Percentiles rank a stretch among this genome's conserved stretches.
Evolutionary conservation across 2,888 invertebrate genomes (phyloP).

Genomic region (Ypsolopha sequella): DNA sequence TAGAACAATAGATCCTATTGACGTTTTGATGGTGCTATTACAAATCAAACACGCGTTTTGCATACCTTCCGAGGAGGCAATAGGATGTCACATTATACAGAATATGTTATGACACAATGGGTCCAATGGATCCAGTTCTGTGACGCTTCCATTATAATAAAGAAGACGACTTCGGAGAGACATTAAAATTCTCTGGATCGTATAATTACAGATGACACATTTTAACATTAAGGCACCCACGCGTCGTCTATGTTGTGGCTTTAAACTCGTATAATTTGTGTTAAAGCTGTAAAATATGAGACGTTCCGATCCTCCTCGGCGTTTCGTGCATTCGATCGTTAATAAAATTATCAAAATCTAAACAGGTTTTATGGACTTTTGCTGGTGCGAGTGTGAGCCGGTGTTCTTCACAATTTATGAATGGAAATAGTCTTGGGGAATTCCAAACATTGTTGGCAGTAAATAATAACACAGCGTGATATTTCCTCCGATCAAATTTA

Average conservation of each 20-base stretch:
- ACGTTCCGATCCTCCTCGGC: conserved; percentile 53
- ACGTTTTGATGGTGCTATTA: no score
- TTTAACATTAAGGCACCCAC: conserved; percentile 67
- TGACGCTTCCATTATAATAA: conserved; percentile 57
- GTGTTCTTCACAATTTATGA: conserved; percentile 55
- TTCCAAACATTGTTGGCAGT: conserved; percentile 65
- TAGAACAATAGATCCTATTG: no score
- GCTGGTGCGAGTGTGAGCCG: conserved; percentile 54
- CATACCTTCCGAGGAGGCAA: not conserved
- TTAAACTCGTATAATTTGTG: conserved; percentile 69
- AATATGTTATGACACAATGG: conserved; percentile 50
- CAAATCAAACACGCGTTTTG: not conserved
- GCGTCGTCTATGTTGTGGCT: conserved; percentile 61
- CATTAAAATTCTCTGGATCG: conserved; percentile 65
- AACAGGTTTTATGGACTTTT: conserved; percentile 62
- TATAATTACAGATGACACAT: conserved; percentile 70
- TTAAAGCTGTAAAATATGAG: conserved; percentile 69
- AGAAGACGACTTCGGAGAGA: conserved; percentile 62
- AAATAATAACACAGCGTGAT: conserved; percentile 67
- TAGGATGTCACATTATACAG: conserved; percentile 37
- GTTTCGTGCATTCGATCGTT: conserved; percentile 62
- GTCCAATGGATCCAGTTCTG: conserved; percentile 46
- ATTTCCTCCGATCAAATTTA: conserved; percentile 62
- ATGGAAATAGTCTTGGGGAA: conserved; percentile 68
- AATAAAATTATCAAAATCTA: conserved; percentile 71